Evolutionary conservation across 2,113 vertebrate genomes (phyloP).

Genomic region (Hippocampus guttulatus): DNA sequence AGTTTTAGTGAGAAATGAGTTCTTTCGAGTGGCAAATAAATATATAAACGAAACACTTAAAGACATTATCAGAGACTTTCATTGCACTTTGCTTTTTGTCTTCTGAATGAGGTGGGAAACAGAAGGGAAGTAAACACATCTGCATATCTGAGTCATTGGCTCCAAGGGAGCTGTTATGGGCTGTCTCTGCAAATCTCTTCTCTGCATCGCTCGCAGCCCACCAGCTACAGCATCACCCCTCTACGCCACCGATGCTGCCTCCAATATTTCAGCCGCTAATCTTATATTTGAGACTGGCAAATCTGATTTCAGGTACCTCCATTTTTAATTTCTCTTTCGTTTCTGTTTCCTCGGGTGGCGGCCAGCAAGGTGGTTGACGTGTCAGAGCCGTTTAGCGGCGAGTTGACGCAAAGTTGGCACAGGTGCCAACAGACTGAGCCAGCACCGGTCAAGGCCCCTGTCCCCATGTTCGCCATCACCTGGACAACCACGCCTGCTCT

Average conservation of each 20-base stretch:
- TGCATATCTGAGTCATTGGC: constrained; percentile 75
- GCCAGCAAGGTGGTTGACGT: constrained; percentile 19
- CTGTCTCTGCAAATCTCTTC: constrained; percentile 64
- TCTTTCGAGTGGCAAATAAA: constrained; percentile 64
- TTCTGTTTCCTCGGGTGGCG: constrained; percentile 26
- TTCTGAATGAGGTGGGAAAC: constrained; percentile 61
- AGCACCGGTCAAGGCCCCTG: constrained; percentile 60
- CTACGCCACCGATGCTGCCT: constrained; percentile 43
- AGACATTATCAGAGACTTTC: constrained; percentile 68
- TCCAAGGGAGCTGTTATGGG: constrained; percentile 69
- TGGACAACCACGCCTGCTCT: constrained; percentile 52
- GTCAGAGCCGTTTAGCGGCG: constrained; percentile 56
- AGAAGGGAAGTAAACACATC: constrained; percentile 71
- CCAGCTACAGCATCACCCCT: constrained; percentile 42
- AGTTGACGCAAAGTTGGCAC: constrained; percentile 60
- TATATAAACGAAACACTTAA: constrained; percentile 70
- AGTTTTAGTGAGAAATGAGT: constrained; percentile 64
- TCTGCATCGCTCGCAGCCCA: constrained; percentile 52
- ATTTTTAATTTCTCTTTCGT: constrained; percentile 16
- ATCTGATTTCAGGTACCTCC: constrained; percentile 31
- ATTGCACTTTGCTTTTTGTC: constrained; percentile 55
- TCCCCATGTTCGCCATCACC: constrained; percentile 56
- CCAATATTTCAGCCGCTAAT: constrained; percentile 45
- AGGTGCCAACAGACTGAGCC: constrained; percentile 57
- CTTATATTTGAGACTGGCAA: constrained; percentile 24